Conservation (phyloP, 2,888 invertebrate species). For the Cephus pygmeus region DNA sequence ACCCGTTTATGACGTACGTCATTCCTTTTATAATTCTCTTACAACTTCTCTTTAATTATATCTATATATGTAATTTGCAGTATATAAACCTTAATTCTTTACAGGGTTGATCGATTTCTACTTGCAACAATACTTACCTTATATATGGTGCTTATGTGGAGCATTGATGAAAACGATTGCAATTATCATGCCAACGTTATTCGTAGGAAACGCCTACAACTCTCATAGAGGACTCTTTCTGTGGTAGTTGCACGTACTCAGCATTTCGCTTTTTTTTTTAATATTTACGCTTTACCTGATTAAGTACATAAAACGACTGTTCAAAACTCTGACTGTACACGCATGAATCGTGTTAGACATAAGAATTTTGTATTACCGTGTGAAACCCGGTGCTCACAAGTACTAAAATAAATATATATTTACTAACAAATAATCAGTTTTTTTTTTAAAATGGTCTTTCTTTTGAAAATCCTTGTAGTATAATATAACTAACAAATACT, state of each 20-base stretch:
- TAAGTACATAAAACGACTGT: background rate
- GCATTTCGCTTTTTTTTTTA: background rate
- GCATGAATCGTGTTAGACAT: background rate
- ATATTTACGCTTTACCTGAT: background rate
- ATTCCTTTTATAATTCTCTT: background rate
- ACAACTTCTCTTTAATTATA: background rate
- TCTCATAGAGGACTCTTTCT: conserved; percentile 36
- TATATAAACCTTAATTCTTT: conserved; percentile 37
- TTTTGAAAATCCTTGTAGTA: background rate
- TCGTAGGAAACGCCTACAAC: conserved; percentile 67
- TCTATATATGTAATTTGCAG: background rate
- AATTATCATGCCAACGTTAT: conserved; percentile 69
- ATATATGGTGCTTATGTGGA: conserved; percentile 74
- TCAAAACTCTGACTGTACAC: background rate
- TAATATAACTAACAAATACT: background rate
- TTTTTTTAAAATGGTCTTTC: background rate
- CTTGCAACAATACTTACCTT: conserved; percentile 68
- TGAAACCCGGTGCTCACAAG: background rate
- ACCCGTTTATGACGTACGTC: conserved; percentile 71
- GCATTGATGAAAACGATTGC: conserved; percentile 70
- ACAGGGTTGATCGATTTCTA: conserved; percentile 70
- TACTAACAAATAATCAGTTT: background rate
- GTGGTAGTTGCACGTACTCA: background rate
- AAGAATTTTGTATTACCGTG: conserved; percentile 4
- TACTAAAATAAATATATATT: conserved; percentile 4